A percentile compares a stretch with the other conserved stretches of the same genome.
These are phyloP conservation scores for Lithobius niger DNA, from an alignment of 1,140 invertebrate genomes.

Conservation along the genomic window DNA sequence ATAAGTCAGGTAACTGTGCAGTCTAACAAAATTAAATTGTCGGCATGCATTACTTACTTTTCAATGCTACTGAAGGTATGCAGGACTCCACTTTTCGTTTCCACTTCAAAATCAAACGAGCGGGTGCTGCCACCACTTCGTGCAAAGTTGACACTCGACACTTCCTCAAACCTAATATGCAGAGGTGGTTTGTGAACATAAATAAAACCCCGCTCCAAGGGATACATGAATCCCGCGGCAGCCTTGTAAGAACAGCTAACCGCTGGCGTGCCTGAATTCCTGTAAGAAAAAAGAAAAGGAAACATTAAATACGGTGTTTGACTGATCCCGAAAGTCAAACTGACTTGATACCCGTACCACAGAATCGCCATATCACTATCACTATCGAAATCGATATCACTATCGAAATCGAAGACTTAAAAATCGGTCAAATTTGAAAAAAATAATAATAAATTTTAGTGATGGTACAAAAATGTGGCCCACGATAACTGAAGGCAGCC, in stretches of 20 bases:
- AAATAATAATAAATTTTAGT: too few species aligned
- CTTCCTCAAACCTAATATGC: constrained; percentile 96
- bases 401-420: too few species aligned
- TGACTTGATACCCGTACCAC: too few species aligned
- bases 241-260: constrained; percentile 95
- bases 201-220: constrained; percentile 96
- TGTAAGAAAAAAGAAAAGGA: constrained; percentile 33
- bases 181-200: constrained; percentile 98
- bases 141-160: constrained; percentile 90
- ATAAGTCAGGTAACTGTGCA: too few species aligned
- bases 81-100: constrained; percentile 71
- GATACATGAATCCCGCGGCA: constrained; percentile 93
- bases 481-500: too few species aligned
- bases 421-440: too few species aligned
- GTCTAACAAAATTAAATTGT: too few species aligned
- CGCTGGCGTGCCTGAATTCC: constrained; percentile 79
- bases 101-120: constrained; percentile 97
- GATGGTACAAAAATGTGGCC: too few species aligned
- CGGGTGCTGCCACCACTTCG: constrained; percentile 83
- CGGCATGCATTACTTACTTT: constrained; percentile 43
- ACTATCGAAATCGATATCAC: too few species aligned
- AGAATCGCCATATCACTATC: too few species aligned
- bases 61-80: constrained; percentile 97
- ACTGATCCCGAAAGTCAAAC: too few species aligned
- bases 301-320: too few species aligned